phyloP scores from a whole-genome alignment of 2,797 vertebrate genomes.

The Chaetodon trifasciatus region DNA sequence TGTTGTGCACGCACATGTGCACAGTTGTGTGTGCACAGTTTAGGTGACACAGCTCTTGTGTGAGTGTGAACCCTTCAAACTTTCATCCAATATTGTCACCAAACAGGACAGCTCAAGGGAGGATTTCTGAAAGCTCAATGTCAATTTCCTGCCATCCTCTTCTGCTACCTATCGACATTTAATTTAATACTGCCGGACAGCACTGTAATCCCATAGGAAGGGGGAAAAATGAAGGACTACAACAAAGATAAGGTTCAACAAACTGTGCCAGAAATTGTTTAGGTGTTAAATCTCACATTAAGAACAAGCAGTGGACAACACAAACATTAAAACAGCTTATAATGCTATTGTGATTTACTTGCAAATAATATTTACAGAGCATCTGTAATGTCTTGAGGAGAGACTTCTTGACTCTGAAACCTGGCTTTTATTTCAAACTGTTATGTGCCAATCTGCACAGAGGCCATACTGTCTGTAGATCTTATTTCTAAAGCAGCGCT shows the following conservation, averaged over 20 bases:
- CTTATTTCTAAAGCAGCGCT: not conserved
- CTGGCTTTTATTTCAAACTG: constrained; percentile 19
- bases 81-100: constrained; percentile 30
- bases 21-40: not conserved
- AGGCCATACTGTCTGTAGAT: not conserved
- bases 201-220: constrained; percentile 33
- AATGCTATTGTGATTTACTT: constrained; percentile 1
- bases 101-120: constrained; percentile 45
- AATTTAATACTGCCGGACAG: constrained; percentile 49
- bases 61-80: constrained; percentile 30
- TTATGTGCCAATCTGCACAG: not conserved
- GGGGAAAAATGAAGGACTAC: constrained; percentile 21
- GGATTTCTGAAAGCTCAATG: constrained; percentile 59
- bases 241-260: constrained; percentile 37
- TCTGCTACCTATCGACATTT: constrained; percentile 49
- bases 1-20: not conserved
- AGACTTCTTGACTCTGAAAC: not conserved
- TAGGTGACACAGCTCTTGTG: not conserved
- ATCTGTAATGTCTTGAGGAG: not conserved
- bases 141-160: constrained; percentile 45
- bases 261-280: constrained; percentile 28
- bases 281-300: constrained; percentile 41
- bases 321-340: not conserved
- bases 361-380: not conserved
- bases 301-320: constrained; percentile 22